A percentile compares a stretch with the other conserved stretches of the same genome.
phyloP scores from a whole-genome alignment of 2,113 vertebrate species.

The Burhinus bistriatus region DNA sequence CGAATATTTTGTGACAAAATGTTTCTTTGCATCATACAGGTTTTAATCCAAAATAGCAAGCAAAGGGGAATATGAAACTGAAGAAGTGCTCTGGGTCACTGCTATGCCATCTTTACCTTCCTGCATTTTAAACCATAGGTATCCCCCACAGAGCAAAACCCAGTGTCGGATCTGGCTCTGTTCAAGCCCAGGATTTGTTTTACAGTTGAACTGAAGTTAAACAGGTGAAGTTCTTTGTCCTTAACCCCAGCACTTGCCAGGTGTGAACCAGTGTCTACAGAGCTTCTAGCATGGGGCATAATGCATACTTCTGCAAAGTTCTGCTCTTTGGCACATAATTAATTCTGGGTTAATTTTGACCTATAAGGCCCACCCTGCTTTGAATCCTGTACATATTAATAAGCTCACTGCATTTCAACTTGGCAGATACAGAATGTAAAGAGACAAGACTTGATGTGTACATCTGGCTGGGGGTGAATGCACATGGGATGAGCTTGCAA shows the following conservation, averaged over 20 bases:
- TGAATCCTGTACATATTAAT: not conserved
- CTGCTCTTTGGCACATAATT: not conserved
- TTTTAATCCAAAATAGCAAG: conserved; percentile 16
- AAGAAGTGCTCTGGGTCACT: not conserved
- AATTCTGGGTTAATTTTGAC: conserved; percentile 25
- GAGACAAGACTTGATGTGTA: conserved; percentile 43
- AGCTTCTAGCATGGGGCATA: not conserved
- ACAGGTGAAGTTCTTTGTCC: not conserved
- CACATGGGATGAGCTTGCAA: conserved; percentile 36
- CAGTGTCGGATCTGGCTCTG: not conserved
- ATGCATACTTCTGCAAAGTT: not conserved
- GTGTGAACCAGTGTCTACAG: not conserved
- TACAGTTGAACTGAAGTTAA: not conserved
- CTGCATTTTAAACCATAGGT: not conserved
- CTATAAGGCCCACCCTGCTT: not conserved
- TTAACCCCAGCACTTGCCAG: not conserved
- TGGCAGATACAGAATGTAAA: conserved; percentile 28
- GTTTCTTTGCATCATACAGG: not conserved
- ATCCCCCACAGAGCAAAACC: not conserved
- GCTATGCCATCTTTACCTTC: not conserved
- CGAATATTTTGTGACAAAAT: not conserved
- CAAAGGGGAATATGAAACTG: not conserved
- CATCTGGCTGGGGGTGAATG: conserved; percentile 40
- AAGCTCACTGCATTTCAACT: conserved; percentile 6
- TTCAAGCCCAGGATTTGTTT: not conserved